Evolutionary conservation across 1,140 invertebrate genomes (phyloP).

Genomic region (Micrasema longulum): DNA sequence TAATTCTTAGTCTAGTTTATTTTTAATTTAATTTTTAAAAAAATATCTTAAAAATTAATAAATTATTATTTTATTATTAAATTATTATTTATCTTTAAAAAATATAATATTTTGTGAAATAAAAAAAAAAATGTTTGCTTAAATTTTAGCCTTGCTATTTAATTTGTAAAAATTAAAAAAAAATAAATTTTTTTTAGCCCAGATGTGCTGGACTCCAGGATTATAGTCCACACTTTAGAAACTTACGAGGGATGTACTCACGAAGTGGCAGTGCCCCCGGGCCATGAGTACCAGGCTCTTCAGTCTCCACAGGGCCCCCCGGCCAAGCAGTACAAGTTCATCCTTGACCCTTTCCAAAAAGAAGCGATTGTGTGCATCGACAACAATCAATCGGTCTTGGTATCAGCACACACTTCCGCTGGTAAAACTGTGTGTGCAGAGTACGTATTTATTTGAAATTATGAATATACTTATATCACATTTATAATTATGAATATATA

Average conservation of each 20-base stretch:
- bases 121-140: no score
- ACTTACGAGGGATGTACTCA: slow-evolving; percentile 91
- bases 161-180: no score
- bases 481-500: no score
- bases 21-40: no score
- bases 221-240: slow-evolving; percentile 89
- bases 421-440: slow-evolving; percentile 99
- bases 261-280: slow-evolving; percentile 88
- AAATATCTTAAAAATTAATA: no score
- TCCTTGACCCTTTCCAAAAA: slow-evolving; percentile 97
- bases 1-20: no score
- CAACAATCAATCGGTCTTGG: slow-evolving; percentile 97
- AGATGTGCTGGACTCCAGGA: slow-evolving; percentile 66
- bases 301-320: slow-evolving; percentile 73
- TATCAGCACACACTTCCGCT: slow-evolving; percentile 99
- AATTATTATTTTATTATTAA: no score
- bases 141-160: no score
- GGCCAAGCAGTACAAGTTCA: slow-evolving; percentile 94
- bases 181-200: slow-evolving; percentile 36
- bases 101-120: no score
- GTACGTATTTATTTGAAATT: slow-evolving; percentile 74
- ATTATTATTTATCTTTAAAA: no score
- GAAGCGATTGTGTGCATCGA: slow-evolving; percentile 98
- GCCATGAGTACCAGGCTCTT: slow-evolving; percentile 84
- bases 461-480: no score